These are phyloP conservation scores for Panthera tigris DNA, from an alignment of 2,113 vertebrate genomes.

Conservation along the genomic window DNA sequence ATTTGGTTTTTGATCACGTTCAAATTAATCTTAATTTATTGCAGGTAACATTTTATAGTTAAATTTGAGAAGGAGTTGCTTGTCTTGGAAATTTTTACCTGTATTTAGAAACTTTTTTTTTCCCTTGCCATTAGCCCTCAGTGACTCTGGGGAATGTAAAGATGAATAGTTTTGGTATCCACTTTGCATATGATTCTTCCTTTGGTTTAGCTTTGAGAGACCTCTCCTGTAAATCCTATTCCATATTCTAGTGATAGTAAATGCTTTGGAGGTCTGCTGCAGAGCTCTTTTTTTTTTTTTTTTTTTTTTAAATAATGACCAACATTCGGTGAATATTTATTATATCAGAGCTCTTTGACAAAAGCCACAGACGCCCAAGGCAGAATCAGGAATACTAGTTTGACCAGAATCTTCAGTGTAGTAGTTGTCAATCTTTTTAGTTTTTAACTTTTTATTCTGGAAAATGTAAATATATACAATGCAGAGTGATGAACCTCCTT, in stretches of 20 bases:
- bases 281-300: background rate
- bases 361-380: background rate
- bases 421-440: background rate
- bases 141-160: background rate
- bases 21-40: background rate
- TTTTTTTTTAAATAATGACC: no score
- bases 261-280: background rate
- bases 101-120: background rate
- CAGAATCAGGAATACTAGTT: background rate
- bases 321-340: no score
- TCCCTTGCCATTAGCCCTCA: background rate
- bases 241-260: background rate
- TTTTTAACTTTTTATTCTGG: background rate
- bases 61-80: background rate
- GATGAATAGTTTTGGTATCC: background rate
- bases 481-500: background rate
- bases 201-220: background rate
- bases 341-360: background rate
- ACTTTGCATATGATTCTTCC: background rate
- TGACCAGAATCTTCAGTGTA: background rate
- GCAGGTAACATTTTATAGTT: background rate
- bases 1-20: background rate
- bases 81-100: slow-evolving; percentile 8
- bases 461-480: background rate
- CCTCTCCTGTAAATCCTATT: background rate